Conservation (phyloP, 2,888 invertebrate species). For the Euplagia quadripunctaria region DNA sequence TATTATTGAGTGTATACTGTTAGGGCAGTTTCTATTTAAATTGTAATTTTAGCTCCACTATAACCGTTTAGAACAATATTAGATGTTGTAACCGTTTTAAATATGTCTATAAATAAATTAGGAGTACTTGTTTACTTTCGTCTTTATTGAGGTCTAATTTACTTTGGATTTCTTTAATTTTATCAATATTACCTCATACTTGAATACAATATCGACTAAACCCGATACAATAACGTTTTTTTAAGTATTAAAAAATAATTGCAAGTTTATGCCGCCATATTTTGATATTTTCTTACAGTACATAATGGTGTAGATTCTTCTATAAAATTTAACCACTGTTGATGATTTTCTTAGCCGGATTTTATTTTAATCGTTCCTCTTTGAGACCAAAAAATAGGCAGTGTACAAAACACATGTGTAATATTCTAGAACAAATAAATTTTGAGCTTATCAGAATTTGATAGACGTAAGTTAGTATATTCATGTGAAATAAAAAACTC, state of each 20-base stretch:
- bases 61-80: constrained; percentile 31
- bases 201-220: constrained; percentile 30
- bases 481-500: not conserved
- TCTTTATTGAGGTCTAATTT: constrained; percentile 19
- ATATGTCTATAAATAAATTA: constrained; percentile 6
- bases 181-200: constrained; percentile 42
- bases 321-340: constrained; percentile 33
- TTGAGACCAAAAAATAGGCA: constrained; percentile 66
- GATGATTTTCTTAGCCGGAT: constrained; percentile 31
- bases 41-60: constrained; percentile 26
- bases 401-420: constrained; percentile 52
- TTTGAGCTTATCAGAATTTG: constrained; percentile 54
- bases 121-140: constrained; percentile 9
- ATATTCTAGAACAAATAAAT: constrained; percentile 62
- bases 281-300: constrained; percentile 15
- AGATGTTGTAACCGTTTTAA: constrained; percentile 19
- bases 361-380: constrained; percentile 61
- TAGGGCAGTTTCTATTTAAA: constrained; percentile 14
- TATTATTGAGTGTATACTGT: constrained; percentile 7
- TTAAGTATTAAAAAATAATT: not conserved
- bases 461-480: constrained; percentile 44
- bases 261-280: constrained; percentile 23
- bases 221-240: not conserved
- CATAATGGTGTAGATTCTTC: constrained; percentile 4
- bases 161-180: constrained; percentile 21